Conservation (phyloP, 2,888 invertebrate species). For the Pimpla rufipes region DNA sequence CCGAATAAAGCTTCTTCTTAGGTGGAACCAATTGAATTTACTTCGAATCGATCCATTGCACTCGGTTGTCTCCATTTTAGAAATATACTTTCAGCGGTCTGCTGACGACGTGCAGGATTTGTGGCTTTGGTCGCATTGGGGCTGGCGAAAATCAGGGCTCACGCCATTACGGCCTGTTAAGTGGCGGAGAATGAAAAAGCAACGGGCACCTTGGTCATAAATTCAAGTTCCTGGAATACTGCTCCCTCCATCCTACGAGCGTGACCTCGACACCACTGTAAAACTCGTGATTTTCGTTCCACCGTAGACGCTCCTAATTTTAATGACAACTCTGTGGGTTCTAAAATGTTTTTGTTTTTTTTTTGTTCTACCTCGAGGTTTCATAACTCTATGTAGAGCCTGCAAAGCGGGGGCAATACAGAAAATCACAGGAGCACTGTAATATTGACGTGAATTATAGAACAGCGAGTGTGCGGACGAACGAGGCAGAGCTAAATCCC, state of each 20-base stretch:
- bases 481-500: slow-evolving; percentile 2
- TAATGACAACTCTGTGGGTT: neutral
- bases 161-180: slow-evolving; percentile 52
- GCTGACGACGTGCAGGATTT: neutral
- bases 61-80: too few relatives aligned
- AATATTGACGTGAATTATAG: neutral
- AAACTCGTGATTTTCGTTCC: neutral
- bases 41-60: too few relatives aligned
- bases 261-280: neutral
- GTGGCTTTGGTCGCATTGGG: neutral
- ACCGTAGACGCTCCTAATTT: neutral
- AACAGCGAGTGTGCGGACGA: neutral
- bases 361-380: neutral
- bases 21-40: too few relatives aligned
- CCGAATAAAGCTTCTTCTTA: too few relatives aligned
- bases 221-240: slow-evolving; percentile 29
- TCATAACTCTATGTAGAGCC: neutral
- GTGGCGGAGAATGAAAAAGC: slow-evolving; percentile 48
- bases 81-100: neutral
- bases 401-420: neutral
- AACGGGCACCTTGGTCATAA: slow-evolving; percentile 45
- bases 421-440: too few relatives aligned
- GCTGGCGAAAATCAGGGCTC: slow-evolving; percentile 50
- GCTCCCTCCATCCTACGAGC: neutral
- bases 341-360: neutral